Percentiles rank a stretch among this genome's conserved stretches.
These are phyloP conservation scores for Lophura nycthemera DNA, from an alignment of 2,113 vertebrate species.

Conservation along the genomic window DNA sequence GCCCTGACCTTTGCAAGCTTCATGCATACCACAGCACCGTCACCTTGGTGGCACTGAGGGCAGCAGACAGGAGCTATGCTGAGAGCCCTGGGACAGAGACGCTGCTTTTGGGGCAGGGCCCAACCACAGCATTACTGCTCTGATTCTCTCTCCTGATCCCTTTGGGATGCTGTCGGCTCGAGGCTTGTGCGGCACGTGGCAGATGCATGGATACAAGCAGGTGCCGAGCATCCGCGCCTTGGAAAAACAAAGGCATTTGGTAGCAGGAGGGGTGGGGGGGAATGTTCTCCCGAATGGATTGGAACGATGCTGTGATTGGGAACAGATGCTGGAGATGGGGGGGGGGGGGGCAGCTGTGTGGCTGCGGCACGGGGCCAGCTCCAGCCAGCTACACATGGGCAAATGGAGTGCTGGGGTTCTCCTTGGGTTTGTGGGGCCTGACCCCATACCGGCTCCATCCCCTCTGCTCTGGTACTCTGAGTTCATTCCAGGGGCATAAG, in stretches of 20 bases:
- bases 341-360: neutral
- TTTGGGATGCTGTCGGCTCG: neutral
- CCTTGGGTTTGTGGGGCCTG: neutral
- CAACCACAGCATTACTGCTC: constrained; percentile 50
- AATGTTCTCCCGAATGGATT: constrained; percentile 17
- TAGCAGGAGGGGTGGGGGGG: constrained; percentile 9
- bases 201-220: neutral
- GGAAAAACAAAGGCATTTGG: constrained; percentile 58
- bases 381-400: neutral
- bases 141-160: neutral
- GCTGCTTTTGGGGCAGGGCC: fast-evolving
- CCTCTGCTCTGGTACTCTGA: neutral
- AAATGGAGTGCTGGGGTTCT: neutral
- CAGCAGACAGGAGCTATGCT: fast-evolving
- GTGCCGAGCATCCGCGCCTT: neutral
- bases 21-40: constrained; percentile 47
- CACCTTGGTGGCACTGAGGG: neutral
- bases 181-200: neutral
- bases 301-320: constrained; percentile 53
- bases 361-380: neutral
- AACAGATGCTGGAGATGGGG: constrained; percentile 60
- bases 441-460: fast-evolving
- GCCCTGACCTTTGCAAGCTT: constrained; percentile 75
- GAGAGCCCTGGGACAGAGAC: fast-evolving
- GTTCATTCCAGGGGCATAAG: neutral